Conservation (phyloP, 2,888 invertebrate genomes). For the Heteromurus nitidus region DNA sequence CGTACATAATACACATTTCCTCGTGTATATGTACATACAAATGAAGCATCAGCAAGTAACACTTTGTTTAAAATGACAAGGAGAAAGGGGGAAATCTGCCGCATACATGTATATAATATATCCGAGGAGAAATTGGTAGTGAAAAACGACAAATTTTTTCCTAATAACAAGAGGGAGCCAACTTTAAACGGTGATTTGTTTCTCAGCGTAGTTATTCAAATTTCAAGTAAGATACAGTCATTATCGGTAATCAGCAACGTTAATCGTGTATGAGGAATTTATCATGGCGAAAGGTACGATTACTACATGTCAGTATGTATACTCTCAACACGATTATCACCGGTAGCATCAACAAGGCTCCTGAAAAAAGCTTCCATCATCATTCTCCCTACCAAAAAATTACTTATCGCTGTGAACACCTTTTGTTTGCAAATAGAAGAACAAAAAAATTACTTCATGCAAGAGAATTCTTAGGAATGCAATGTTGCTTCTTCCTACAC, state of each 20-base stretch:
- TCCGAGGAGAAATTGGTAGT: too few species aligned
- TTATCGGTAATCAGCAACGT: slow-evolving; percentile 7
- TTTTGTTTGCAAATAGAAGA: slow-evolving; percentile 13
- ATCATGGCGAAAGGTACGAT: neutral
- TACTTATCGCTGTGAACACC: neutral
- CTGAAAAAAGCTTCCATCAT: slow-evolving; percentile 2
- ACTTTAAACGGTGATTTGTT: neutral
- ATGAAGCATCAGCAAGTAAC: slow-evolving; percentile 28
- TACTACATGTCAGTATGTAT: neutral
- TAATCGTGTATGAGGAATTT: too few species aligned
- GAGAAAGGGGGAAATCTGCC: slow-evolving; percentile 48
- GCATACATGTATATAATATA: too few species aligned
- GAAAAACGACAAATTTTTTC: too few species aligned
- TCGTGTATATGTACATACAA: too few species aligned
- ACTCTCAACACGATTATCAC: neutral
- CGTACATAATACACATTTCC: slow-evolving; percentile 29
- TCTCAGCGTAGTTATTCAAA: neutral
- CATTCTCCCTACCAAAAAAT: slow-evolving; percentile 10
- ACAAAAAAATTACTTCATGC: slow-evolving; percentile 2
- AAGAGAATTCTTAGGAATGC: slow-evolving; percentile 18
- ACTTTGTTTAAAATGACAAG: slow-evolving; percentile 60
- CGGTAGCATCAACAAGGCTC: slow-evolving; percentile 11
- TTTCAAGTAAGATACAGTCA: slow-evolving; percentile 3
- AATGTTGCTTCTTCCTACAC: neutral
- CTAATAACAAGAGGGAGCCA: too few species aligned